Evolutionary conservation across 2,113 vertebrate genomes (phyloP), one percentile per base, ranked within the genome.

Genomic region (Sebastes schlegelii): DNA sequence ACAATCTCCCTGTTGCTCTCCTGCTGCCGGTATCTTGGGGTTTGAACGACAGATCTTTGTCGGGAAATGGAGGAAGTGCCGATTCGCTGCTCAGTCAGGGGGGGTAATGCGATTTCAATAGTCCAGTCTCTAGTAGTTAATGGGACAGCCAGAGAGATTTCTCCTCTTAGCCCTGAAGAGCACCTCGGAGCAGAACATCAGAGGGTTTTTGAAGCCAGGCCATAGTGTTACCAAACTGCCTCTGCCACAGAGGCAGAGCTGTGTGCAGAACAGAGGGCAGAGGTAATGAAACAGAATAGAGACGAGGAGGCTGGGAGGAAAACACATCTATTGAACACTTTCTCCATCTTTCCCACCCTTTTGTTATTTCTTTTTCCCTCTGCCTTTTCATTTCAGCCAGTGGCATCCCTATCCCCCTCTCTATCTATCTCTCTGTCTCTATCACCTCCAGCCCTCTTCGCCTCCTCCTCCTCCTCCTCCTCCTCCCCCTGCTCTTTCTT

Each of bases 31-130:
- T 77, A 23, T 84, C 89, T 85, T 0, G 6, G 75, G 84, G 46
- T 57, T 80, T 64, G 74, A 71, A 70, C 23, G 54, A 74, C 86
- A 87, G 74, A 89, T 82, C 83, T 84, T 80, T 82, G 82, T 82
- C 45, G 1, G 77, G 65, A 80, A 87, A 86, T 81, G 82, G 84
- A 87, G 69, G 75, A 49, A 74, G 64, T 80, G 61, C 45, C 0
- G 2, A 79, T 62, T 60, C 14, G 79, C 49, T 63, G 55, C 81
- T 83, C 79, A 71, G 78, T 66, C 67, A 66, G 82, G 52, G 55
- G 60, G 77, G 72, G 73, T 88, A 89, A 92, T 88, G 52, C 51
- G 17, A 77, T 87, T 90, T 90, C 81, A 90, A 55, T 85, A 79
- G 86, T 87, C 66, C 70, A 48, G 79, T 65, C 67, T 86, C 49